A percentile compares a stretch with the other conserved stretches of the same genome.
Conservation (phyloP, 2,888 invertebrate genomes). For the Cerceris rybyensis region DNA sequence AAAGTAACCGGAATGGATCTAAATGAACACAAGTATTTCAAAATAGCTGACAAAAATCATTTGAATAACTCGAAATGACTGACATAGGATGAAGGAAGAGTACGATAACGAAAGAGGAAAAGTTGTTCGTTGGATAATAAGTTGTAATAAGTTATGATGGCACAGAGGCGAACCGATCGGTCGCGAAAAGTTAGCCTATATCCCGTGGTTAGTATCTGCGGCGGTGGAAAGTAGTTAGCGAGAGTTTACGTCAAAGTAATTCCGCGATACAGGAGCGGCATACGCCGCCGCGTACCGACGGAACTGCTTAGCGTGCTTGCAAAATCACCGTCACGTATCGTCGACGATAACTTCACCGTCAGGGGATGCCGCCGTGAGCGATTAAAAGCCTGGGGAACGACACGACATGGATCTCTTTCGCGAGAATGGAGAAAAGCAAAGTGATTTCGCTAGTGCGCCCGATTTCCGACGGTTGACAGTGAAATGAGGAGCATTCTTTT, state of each 20-base stretch:
- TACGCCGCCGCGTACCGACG: neutral
- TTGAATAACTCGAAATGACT: too few relatives aligned
- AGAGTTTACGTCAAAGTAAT: constrained; percentile 55
- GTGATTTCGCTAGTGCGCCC: neutral
- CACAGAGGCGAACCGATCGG: constrained; percentile 50
- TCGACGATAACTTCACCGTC: neutral
- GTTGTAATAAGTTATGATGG: constrained; percentile 45
- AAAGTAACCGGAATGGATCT: too few relatives aligned
- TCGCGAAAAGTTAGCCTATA: constrained; percentile 34
- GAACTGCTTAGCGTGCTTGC: constrained; percentile 15
- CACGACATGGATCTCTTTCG: neutral
- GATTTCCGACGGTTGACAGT: too few relatives aligned
- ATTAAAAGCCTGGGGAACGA: neutral
- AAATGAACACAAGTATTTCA: too few relatives aligned
- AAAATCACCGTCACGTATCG: constrained; percentile 8
- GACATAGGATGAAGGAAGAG: neutral
- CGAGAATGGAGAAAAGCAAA: too few relatives aligned
- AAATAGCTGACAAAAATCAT: too few relatives aligned
- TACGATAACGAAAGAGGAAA: constrained; percentile 21
- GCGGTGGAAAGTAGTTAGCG: constrained; percentile 33
- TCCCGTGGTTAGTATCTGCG: constrained; percentile 10
- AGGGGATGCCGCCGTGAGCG: neutral
- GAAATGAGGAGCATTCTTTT: too few relatives aligned
- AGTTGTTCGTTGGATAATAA: constrained; percentile 44
- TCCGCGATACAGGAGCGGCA: constrained; percentile 25